Base-by-base conservation (phyloP, 2,797 vertebrate species). In the Oreonectes daqikongensis region DNA sequence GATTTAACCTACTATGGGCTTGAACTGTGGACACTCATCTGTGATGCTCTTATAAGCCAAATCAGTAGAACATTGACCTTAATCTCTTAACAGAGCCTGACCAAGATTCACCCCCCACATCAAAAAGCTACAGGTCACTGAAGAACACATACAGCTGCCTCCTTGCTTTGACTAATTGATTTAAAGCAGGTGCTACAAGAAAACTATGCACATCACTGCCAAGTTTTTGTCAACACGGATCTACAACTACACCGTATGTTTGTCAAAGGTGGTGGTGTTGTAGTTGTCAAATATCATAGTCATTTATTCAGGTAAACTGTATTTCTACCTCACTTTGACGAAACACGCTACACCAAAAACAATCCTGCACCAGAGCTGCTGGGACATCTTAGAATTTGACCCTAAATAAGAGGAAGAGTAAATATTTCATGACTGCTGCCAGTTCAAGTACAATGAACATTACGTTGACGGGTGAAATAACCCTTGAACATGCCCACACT, bases 371-470 rank as follows among this genome's bases (percentile, higher is more conserved):
- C 46, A 10, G 10, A 9, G 22, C 72, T 28, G 2, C 55, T 40
- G 80, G 66, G 70, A 75, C 71, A 55, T n/a, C 22, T 60, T 69
- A 50, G 17, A 4, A 35, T 50, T 55, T 61, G 14, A 66, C 57
- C 48, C 22, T 15, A 40, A 63, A 28, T 55, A 61, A 68, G 53
- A 63, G 66, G 50, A 22, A 66, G 17, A 22, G 30, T 81, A 24
- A 79, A 79, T 81, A 73, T 81, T 83, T 83, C 20, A 83, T 79
- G 30, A 46, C 52, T 53, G 42, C 42, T 66, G 65, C 59, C 64
- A 26, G 57, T 17, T 38, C 9, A 52, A 69, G 66, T 35, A 46
- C 69, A 24, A 15, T 60, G 65, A 79, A 52, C 55, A 40, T 64
- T 44, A 55, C 38, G 38, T 61, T 79, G 69, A 68, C 7, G 26